Conservation (phyloP, 2,113 vertebrate genomes). For the Nycticebus coucang region DNA sequence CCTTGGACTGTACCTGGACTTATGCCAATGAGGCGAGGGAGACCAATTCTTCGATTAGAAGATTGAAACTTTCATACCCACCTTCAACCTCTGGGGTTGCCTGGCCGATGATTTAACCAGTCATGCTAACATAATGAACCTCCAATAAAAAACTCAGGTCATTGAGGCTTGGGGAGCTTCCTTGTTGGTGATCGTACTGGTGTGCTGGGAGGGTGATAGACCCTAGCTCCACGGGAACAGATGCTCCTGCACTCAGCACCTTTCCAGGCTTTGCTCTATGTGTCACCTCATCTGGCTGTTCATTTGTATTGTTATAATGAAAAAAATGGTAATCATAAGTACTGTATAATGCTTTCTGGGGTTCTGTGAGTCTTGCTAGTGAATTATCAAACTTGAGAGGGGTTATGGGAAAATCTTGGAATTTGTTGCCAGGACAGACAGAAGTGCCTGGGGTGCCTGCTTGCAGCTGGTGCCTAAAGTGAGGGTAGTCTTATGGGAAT, state of each 20-base stretch:
- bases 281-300: no score
- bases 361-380: neutral
- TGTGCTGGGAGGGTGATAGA: no score
- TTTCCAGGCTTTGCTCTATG: no score
- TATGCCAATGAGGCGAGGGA: neutral
- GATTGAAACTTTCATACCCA: neutral
- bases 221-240: neutral
- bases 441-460: neutral
- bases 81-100: neutral
- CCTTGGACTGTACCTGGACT: neutral
- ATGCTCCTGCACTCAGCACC: neutral
- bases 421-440: neutral
- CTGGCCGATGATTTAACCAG: neutral
- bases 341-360: no score
- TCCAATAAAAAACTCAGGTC: no score
- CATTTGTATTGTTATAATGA: no score
- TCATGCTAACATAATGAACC: neutral
- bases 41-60: neutral
- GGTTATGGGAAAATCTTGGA: neutral
- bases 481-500: neutral
- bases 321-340: no score
- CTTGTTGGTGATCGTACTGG: no score
- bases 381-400: neutral
- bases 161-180: no score
- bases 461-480: neutral